Conservation (phyloP, 2,113 vertebrate species). For the Dasyornis broadbenti region DNA sequence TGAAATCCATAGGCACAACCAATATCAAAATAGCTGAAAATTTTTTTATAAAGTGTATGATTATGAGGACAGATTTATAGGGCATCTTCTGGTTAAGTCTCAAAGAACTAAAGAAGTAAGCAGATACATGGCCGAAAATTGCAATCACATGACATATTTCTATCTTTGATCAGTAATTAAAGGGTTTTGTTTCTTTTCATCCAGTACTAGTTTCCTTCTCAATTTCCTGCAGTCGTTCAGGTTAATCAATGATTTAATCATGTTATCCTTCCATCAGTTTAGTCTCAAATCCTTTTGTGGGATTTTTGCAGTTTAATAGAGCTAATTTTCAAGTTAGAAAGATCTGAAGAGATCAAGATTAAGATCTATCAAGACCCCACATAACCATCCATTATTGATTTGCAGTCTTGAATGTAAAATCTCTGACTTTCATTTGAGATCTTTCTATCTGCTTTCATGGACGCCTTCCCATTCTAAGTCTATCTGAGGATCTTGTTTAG, state of each 20-base stretch:
- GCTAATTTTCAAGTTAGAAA: conserved; percentile 72
- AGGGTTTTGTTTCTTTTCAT: conserved; percentile 78
- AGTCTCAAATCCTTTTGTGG: conserved; percentile 75
- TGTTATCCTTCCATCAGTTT: conserved; percentile 70
- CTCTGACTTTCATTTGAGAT: background rate
- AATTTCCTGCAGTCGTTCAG: conserved; percentile 70
- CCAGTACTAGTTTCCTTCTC: conserved; percentile 77
- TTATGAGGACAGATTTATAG: background rate
- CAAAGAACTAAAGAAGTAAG: conserved; percentile 43
- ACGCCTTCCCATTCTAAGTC: background rate
- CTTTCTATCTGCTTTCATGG: background rate
- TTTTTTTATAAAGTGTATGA: background rate
- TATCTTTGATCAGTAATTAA: conserved; percentile 83
- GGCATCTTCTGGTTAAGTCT: background rate
- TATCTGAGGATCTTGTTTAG: background rate
- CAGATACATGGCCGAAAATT: conserved; percentile 50
- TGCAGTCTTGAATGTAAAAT: background rate
- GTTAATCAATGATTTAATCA: conserved; percentile 80
- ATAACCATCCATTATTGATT: background rate
- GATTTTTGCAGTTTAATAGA: conserved; percentile 79
- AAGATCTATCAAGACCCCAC: conserved; percentile 38
- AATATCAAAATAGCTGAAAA: background rate
- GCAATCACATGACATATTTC: conserved; percentile 55
- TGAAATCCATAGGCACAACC: background rate
- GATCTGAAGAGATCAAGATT: conserved; percentile 72